Evolutionary conservation across 2,113 vertebrate species (phyloP).

Genomic region (Naja naja): DNA sequence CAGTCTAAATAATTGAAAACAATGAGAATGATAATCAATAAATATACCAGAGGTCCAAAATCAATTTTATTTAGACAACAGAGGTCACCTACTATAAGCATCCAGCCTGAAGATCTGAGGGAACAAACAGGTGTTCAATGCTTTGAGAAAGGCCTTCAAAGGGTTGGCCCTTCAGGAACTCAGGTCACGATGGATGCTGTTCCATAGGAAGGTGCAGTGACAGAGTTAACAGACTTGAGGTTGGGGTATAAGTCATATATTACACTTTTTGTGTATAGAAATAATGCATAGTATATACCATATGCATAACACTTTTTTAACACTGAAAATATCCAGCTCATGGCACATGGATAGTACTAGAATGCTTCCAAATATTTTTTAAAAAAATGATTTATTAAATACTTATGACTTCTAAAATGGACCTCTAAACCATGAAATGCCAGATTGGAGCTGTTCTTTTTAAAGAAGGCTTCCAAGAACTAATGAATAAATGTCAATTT

Average conservation of each 20-base stretch:
- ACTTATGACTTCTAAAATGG: background rate
- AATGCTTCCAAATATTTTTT: background rate
- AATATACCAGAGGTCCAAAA: background rate
- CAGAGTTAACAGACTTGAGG: background rate
- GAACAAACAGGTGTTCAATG: background rate
- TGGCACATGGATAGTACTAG: background rate
- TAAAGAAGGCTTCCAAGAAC: background rate
- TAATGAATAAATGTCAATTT: background rate
- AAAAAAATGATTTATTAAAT: background rate
- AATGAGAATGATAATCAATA: background rate
- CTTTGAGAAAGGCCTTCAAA: background rate
- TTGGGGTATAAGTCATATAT: background rate
- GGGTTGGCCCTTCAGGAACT: background rate
- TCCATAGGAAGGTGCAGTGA: background rate
- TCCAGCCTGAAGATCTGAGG: background rate
- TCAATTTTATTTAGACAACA: background rate
- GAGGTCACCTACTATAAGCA: background rate
- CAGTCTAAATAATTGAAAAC: background rate
- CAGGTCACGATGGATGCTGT: background rate
- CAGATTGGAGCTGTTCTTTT: background rate
- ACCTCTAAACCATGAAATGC: background rate
- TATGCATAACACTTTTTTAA: background rate
- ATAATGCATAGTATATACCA: background rate
- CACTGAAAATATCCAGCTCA: background rate
- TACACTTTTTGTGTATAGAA: background rate